Conservation (phyloP, 2,888 invertebrate species). For the Neoaliturus tenellus region DNA sequence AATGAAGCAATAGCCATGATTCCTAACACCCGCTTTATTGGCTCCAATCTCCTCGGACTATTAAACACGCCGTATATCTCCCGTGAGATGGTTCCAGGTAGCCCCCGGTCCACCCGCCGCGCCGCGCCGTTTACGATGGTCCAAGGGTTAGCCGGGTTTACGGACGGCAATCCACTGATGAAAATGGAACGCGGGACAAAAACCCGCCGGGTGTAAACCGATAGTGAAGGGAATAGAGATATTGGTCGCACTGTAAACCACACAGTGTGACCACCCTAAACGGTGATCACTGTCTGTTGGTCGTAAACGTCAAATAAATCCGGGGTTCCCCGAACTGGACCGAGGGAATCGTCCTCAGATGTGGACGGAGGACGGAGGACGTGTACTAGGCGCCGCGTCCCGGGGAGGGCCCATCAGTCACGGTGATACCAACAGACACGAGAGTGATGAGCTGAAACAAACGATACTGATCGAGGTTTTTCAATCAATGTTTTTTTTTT, state of each 20-base stretch:
- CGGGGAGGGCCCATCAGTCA: too few relatives aligned
- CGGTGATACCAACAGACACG: too few relatives aligned
- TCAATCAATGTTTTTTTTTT: too few relatives aligned
- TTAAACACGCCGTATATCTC: not conserved
- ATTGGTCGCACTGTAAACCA: not conserved
- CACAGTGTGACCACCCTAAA: not conserved
- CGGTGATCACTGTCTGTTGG: not conserved
- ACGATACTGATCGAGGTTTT: too few relatives aligned
- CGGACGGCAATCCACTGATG: not conserved
- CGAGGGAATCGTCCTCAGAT: conserved; percentile 18
- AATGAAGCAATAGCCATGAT: not conserved
- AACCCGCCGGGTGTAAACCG: not conserved
- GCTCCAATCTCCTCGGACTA: not conserved
- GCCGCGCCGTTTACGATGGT: not conserved
- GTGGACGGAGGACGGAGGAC: not conserved
- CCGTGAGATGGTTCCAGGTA: not conserved
- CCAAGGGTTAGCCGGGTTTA: conserved; percentile 16
- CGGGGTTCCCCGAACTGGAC: conserved; percentile 9
- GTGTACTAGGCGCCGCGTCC: too few relatives aligned
- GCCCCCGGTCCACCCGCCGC: not conserved
- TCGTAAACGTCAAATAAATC: conserved; percentile 22
- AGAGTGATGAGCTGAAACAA: too few relatives aligned
- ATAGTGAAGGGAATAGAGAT: not conserved
- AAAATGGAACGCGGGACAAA: not conserved
- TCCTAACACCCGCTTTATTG: not conserved